Evolutionary conservation across 2,888 invertebrate genomes (phyloP).

Genomic region (Osedax frankpressi): DNA sequence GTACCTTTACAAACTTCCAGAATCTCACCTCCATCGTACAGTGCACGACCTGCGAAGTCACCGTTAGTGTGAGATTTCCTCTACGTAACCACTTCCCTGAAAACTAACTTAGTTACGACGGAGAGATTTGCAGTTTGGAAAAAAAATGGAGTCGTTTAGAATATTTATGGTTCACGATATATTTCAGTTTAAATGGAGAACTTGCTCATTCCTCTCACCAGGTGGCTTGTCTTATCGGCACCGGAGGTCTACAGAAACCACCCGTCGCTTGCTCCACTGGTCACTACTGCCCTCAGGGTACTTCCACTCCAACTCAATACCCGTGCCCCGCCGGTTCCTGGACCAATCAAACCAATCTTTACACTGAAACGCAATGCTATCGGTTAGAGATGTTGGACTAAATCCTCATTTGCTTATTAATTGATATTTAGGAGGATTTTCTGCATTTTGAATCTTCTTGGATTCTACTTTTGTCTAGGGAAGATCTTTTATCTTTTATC

Average conservation of each 20-base stretch:
- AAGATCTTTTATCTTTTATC: no score
- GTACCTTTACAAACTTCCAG: constrained; percentile 36
- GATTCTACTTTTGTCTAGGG: no score
- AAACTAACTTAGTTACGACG: no score
- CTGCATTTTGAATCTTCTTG: no score
- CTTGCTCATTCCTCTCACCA: neutral
- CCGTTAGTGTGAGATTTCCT: no score
- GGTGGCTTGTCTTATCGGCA: constrained; percentile 35
- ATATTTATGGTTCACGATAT: no score
- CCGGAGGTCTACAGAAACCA: constrained; percentile 39
- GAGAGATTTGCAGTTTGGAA: no score
- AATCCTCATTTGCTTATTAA: no score
- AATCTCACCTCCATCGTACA: constrained; percentile 38
- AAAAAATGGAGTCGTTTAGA: no score
- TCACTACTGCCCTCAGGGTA: constrained; percentile 39
- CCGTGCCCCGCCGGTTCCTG: constrained; percentile 42
- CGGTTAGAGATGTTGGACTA: neutral
- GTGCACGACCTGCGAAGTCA: constrained; percentile 33
- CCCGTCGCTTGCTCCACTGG: constrained; percentile 38
- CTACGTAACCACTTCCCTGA: no score
- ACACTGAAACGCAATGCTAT: constrained; percentile 34
- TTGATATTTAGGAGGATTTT: no score
- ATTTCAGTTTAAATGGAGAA: no score
- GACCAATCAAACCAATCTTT: constrained; percentile 37
- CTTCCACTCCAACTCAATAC: constrained; percentile 32